Conservation (phyloP, 2,888 invertebrate genomes). For the Tubulanus polymorphus region DNA sequence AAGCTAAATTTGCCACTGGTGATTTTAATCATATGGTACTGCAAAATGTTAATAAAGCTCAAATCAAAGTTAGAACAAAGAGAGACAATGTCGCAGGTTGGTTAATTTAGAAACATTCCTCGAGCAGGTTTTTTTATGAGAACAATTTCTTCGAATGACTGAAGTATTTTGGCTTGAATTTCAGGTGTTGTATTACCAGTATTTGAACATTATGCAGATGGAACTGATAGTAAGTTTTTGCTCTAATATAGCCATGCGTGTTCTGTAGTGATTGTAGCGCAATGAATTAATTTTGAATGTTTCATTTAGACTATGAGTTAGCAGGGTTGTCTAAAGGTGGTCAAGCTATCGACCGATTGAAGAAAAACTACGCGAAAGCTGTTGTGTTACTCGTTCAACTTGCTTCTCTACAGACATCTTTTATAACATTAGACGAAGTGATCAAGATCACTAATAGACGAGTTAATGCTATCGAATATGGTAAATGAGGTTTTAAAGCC, state of each 20-base stretch:
- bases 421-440: conserved; percentile 96
- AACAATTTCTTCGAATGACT: conserved; percentile 5
- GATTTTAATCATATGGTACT: conserved; percentile 97
- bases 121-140: too few species aligned
- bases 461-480: conserved; percentile 99
- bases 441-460: conserved; percentile 98
- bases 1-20: conserved; percentile 97
- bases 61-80: conserved; percentile 87
- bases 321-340: conserved; percentile 96
- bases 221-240: conserved; percentile 68
- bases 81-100: conserved; percentile 97
- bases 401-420: conserved; percentile 96
- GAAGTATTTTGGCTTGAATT: conserved; percentile 21
- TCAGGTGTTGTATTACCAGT: conserved; percentile 91
- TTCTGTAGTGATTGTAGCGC: background rate
- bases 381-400: conserved; percentile 92
- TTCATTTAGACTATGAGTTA: conserved; percentile 72
- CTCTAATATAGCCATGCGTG: background rate
- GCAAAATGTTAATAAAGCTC: conserved; percentile 97
- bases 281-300: too few species aligned
- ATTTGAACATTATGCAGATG: conserved; percentile 92
- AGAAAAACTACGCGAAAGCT: conserved; percentile 92
- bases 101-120: too few species aligned
- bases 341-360: conserved; percentile 91
- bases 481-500: too few species aligned